These are phyloP conservation scores for Eupithecia vulgata DNA, from an alignment of 2,888 invertebrate species.

Conservation along the genomic window DNA sequence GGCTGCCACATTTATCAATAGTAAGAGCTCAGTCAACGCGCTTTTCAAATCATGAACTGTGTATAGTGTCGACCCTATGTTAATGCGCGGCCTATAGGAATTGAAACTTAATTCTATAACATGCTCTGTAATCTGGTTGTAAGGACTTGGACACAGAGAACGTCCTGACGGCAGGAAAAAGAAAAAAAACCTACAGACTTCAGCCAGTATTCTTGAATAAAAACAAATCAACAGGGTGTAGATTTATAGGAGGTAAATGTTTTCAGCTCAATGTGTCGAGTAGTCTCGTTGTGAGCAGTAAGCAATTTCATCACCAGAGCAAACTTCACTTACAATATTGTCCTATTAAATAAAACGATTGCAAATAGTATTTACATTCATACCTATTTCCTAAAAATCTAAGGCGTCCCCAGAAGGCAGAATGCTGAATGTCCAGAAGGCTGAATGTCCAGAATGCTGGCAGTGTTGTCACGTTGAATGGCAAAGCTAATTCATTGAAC, in stretches of 20 bases:
- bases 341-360: no score
- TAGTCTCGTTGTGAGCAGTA: no score
- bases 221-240: not conserved
- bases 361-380: no score
- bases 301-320: no score
- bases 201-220: not conserved
- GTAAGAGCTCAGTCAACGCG: slow-evolving; percentile 53
- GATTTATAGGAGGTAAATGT: not conserved
- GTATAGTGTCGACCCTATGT: slow-evolving; percentile 46
- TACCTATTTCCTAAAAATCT: no score
- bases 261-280: not conserved
- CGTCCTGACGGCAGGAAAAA: not conserved
- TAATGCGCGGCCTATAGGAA: slow-evolving; percentile 59
- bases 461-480: no score
- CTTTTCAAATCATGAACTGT: slow-evolving; percentile 55
- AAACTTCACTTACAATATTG: no score
- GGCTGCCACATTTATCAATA: slow-evolving; percentile 59
- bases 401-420: no score
- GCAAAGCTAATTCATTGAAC: no score
- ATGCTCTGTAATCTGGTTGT: slow-evolving; percentile 52
- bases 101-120: slow-evolving; percentile 61
- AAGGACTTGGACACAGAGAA: slow-evolving; percentile 48
- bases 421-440: no score
- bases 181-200: not conserved
- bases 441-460: no score